Evolutionary conservation across 2,113 vertebrate genomes (phyloP).

Genomic region (Pleuronectes platessa): DNA sequence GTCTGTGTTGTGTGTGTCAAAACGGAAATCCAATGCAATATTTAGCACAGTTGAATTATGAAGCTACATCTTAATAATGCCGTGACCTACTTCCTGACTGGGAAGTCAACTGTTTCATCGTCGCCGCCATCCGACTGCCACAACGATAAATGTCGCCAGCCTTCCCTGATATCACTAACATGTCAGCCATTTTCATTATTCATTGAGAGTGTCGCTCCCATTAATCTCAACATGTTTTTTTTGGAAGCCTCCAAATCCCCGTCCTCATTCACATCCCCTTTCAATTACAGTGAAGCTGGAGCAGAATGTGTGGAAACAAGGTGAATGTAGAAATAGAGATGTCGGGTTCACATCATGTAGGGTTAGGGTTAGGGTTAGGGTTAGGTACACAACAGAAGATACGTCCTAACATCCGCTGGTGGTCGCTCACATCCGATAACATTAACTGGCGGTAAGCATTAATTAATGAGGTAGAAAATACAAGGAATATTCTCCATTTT

Average conservation of each 20-base stretch:
- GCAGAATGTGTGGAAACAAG: not conserved
- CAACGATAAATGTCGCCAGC: constrained; percentile 64
- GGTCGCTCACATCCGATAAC: too few species aligned
- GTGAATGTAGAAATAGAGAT: not conserved
- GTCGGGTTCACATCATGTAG: not conserved
- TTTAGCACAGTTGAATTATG: constrained; percentile 46
- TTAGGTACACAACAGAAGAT: not conserved
- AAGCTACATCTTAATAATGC: constrained; percentile 69
- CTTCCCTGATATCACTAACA: constrained; percentile 72
- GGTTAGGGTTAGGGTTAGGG: too few species aligned
- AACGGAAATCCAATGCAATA: constrained; percentile 49
- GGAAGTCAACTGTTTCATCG: constrained; percentile 70
- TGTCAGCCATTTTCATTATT: constrained; percentile 79
- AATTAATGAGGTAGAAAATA: too few species aligned
- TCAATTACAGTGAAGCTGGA: constrained; percentile 11
- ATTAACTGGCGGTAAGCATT: too few species aligned
- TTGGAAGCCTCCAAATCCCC: constrained; percentile 60
- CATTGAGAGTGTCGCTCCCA: constrained; percentile 69
- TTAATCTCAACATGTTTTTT: constrained; percentile 67
- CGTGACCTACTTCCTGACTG: constrained; percentile 76
- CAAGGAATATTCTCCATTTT: too few species aligned
- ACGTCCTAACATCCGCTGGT: too few species aligned
- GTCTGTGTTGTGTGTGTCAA: constrained; percentile 9
- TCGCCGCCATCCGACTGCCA: constrained; percentile 42
- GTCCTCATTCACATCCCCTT: constrained; percentile 37